phyloP scores from a whole-genome alignment of 2,797 vertebrate species.

The Enteromius paludinosus region DNA sequence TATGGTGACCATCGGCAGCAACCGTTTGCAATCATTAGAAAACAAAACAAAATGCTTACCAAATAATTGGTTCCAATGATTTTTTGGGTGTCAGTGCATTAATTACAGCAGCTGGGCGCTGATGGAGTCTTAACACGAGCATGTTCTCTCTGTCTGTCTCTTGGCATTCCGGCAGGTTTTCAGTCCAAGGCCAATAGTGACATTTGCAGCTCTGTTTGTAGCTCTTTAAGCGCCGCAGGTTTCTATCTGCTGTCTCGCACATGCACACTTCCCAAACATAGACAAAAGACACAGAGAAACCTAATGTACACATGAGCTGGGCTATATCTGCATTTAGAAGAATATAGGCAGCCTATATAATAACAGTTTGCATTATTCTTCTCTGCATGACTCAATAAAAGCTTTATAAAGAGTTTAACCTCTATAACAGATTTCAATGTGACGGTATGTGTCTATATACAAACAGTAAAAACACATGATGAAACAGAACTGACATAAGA shows the following conservation, averaged over 20 bases:
- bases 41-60: no score
- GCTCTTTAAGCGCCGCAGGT: conserved; percentile 12
- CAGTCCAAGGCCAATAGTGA: conserved; percentile 22
- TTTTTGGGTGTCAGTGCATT: no score
- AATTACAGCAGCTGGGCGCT: not conserved
- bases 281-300: not conserved
- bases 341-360: not conserved
- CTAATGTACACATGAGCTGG: not conserved
- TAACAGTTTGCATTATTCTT: not conserved
- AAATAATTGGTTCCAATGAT: no score
- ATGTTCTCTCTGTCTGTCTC: conserved; percentile 16
- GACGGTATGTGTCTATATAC: not conserved
- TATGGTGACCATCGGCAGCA: not conserved
- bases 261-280: not conserved
- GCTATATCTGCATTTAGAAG: not conserved
- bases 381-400: not conserved
- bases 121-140: not conserved
- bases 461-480: not conserved
- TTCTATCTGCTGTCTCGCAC: conserved; percentile 40
- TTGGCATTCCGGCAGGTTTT: conserved; percentile 24
- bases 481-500: not conserved
- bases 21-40: not conserved
- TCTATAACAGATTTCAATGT: not conserved
- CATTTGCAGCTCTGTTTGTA: conserved; percentile 39
- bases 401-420: not conserved